These are phyloP conservation scores for Aplysina aerophoba DNA, from an alignment of 37 sponge, comb jelly and placozoan genomes.

Conservation along the genomic window DNA sequence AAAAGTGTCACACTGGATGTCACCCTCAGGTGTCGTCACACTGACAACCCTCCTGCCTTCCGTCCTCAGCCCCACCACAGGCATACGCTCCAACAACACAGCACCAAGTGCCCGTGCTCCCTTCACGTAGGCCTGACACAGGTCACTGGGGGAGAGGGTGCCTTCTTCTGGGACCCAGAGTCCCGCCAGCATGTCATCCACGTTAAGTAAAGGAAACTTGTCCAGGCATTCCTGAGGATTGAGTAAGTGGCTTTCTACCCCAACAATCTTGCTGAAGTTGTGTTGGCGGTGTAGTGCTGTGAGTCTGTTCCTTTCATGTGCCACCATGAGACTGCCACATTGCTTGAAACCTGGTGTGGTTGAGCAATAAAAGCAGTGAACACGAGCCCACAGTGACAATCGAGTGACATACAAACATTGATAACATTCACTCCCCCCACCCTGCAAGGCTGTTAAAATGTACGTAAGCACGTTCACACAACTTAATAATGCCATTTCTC, in stretches of 20 bases:
- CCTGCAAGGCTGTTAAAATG: too few relatives aligned
- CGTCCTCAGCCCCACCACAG: constrained; percentile 61
- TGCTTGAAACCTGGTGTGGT: constrained; percentile 41
- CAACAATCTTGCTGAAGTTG: constrained; percentile 47
- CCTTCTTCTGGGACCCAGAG: constrained; percentile 63
- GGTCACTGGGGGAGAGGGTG: constrained; percentile 48
- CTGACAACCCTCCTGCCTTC: constrained; percentile 61
- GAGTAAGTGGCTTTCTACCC: constrained; percentile 66
- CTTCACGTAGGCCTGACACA: constrained; percentile 35
- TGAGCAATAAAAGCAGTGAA: neutral
- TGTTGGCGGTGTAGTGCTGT: constrained; percentile 25
- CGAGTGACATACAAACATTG: too few relatives aligned
- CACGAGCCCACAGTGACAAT: too few relatives aligned
- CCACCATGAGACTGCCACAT: constrained; percentile 70
- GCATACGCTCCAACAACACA: constrained; percentile 59
- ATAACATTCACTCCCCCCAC: too few relatives aligned
- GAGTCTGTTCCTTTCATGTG: constrained; percentile 65
- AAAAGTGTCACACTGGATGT: constrained; percentile 72
- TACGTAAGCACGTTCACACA: too few relatives aligned
- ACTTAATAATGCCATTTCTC: neutral
- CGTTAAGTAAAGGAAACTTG: constrained; percentile 70
- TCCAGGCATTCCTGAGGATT: constrained; percentile 57
- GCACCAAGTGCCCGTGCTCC: constrained; percentile 50
- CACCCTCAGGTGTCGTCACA: constrained; percentile 68
- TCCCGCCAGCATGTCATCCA: constrained; percentile 71